Conservation (phyloP, 1,140 invertebrate species). For the Apocrypta bakeri region DNA sequence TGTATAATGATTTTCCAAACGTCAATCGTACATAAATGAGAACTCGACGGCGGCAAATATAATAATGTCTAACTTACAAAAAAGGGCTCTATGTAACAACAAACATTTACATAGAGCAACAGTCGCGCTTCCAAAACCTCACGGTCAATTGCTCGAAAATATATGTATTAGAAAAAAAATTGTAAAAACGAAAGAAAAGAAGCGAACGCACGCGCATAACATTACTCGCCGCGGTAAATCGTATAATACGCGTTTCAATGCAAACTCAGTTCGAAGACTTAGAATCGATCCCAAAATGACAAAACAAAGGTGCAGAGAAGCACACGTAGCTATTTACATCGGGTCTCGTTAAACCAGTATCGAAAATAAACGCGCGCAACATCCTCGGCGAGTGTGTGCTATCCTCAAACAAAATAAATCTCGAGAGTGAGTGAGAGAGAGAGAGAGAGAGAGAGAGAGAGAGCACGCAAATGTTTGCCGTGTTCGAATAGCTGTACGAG, state of each 20-base stretch:
- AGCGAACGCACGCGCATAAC: not conserved
- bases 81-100: no score
- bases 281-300: slow-evolving; percentile 6
- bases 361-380: slow-evolving; percentile 19
- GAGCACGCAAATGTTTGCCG: slow-evolving; percentile 27
- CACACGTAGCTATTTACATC: slow-evolving; percentile 28
- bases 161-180: not conserved
- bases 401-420: slow-evolving; percentile 36
- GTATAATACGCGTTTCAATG: not conserved
- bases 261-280: not conserved
- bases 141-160: no score
- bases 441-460: not conserved
- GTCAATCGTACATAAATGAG: no score
- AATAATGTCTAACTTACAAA: no score
- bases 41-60: no score
- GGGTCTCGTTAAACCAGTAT: slow-evolving; percentile 41
- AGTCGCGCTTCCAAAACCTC: no score
- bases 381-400: not conserved
- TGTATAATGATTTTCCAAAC: no score
- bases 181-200: not conserved
- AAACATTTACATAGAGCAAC: no score
- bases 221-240: not conserved
- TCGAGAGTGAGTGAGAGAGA: no score
- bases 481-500: slow-evolving; percentile 9
- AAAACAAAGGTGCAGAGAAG: not conserved